Percentiles rank a stretch among this genome's conserved stretches.
Evolutionary conservation across 2,797 vertebrate species (phyloP).

Genomic region (Ataeniobius toweri): DNA sequence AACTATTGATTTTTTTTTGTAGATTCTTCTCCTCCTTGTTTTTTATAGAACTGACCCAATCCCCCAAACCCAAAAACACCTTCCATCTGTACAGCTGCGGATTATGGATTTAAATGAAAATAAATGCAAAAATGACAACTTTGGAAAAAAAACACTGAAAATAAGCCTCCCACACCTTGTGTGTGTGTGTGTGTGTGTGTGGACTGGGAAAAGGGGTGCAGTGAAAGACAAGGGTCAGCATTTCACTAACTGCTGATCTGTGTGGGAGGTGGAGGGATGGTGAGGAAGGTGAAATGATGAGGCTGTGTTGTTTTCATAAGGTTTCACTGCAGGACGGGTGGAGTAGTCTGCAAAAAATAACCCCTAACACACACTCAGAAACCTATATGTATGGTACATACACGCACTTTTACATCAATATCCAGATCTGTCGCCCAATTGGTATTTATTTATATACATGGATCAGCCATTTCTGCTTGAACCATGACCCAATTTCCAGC

Average conservation of each 20-base stretch:
- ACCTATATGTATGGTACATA: slow-evolving; percentile 10
- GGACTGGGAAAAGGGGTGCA: slow-evolving; percentile 68
- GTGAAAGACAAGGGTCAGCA: slow-evolving; percentile 79
- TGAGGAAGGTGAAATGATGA: slow-evolving; percentile 52
- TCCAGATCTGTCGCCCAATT: slow-evolving; percentile 19
- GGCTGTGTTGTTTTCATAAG: slow-evolving; percentile 68
- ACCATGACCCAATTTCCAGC: slow-evolving; percentile 70
- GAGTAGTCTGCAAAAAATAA: slow-evolving; percentile 40
- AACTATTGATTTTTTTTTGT: slow-evolving; percentile 83
- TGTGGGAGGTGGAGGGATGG: slow-evolving; percentile 47
- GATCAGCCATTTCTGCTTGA: slow-evolving; percentile 60
- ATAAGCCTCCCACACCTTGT: slow-evolving; percentile 35
- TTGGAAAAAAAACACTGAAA: slow-evolving; percentile 35
- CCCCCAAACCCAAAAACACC: slow-evolving; percentile 39
- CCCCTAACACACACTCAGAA: slow-evolving; percentile 19
- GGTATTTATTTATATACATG: slow-evolving; percentile 34
- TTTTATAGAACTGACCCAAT: slow-evolving; percentile 29
- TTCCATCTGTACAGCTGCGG: slow-evolving; percentile 7
- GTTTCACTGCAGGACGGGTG: slow-evolving; percentile 70
- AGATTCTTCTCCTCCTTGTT: slow-evolving; percentile 40
- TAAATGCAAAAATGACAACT: slow-evolving; percentile 13
- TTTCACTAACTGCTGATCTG: slow-evolving; percentile 77
- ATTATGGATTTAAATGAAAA: slow-evolving; percentile 20
- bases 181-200: background rate
- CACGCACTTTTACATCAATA: slow-evolving; percentile 7